Percentiles rank a stretch among this genome's conserved stretches.
Evolutionary conservation across 2,113 vertebrate species (phyloP).

Genomic region (Oceanodroma tethys): DNA sequence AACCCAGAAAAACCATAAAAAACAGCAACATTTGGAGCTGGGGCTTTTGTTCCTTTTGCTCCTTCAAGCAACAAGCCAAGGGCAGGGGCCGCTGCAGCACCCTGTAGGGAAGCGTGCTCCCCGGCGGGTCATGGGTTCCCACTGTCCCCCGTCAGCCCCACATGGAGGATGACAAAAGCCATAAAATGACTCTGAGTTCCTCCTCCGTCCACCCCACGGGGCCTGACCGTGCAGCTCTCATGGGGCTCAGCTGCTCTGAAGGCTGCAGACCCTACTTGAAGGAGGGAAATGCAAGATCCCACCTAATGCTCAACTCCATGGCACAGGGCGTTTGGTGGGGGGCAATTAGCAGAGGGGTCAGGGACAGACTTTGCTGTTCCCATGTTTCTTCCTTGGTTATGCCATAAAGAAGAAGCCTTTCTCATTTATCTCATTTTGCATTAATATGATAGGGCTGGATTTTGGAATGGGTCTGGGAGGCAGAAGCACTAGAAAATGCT

Average conservation of each 20-base stretch:
- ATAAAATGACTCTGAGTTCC: not conserved
- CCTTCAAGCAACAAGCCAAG: not conserved
- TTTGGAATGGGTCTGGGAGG: not conserved
- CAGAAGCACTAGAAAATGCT: not conserved
- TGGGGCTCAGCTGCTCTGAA: not conserved
- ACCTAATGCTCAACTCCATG: not conserved
- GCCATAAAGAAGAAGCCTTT: not conserved
- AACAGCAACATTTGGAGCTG: not conserved
- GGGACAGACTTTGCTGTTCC: not conserved
- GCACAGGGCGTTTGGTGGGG: not conserved
- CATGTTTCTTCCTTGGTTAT: not conserved
- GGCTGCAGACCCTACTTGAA: not conserved
- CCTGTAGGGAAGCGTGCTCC: not conserved
- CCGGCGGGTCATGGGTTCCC: fast-evolving
- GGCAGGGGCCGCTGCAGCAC: not conserved
- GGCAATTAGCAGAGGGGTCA: not conserved
- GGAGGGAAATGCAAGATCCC: not conserved
- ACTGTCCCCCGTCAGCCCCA: not conserved
- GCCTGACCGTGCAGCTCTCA: not conserved
- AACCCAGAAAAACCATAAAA: not conserved
- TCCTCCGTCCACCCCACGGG: not conserved
- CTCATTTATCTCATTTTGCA: not conserved
- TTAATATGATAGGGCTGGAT: not conserved
- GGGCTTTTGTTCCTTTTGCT: not conserved
- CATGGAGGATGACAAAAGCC: not conserved